A percentile compares a stretch with the other conserved stretches of the same genome.
Evolutionary conservation across 92 coral and sea anemone species (phyloP).

Genomic region (Plumapathes pennacea): DNA sequence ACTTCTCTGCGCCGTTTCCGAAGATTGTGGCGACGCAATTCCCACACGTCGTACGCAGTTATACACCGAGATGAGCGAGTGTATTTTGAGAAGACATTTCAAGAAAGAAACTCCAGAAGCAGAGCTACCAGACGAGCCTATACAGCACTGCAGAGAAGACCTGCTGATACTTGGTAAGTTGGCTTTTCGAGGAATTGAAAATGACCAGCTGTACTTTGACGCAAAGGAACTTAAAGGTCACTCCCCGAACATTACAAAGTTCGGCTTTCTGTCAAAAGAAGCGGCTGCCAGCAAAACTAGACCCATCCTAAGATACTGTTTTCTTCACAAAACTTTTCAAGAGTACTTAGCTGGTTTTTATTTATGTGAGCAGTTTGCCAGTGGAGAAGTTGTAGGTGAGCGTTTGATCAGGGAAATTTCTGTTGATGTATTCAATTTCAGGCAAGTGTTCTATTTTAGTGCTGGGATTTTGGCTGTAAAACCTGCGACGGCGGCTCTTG

Average conservation of each 20-base stretch:
- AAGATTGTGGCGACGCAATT: conserved; percentile 14
- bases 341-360: conserved; percentile 34
- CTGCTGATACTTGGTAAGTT: conserved; percentile 4
- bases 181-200: conserved; percentile 8
- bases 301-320: conserved; percentile 7
- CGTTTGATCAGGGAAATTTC: too few relatives aligned
- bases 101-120: background rate
- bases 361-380: too few relatives aligned
- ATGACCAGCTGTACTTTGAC: conserved; percentile 1
- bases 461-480: too few relatives aligned
- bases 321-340: conserved; percentile 34
- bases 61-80: conserved; percentile 16
- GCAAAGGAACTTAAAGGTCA: conserved; percentile 2
- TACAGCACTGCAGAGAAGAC: background rate
- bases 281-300: conserved; percentile 9
- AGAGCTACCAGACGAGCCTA: background rate
- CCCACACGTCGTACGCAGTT: conserved; percentile 29
- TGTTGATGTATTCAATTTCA: too few relatives aligned
- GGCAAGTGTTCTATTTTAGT: too few relatives aligned
- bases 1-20: conserved; percentile 25
- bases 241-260: background rate
- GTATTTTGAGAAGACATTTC: conserved; percentile 21
- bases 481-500: too few relatives aligned
- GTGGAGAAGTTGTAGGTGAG: too few relatives aligned
- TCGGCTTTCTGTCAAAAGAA: conserved; percentile 33